Base-by-base conservation (phyloP, 1,140 invertebrate species). In the Drosophila azteca region DNA sequence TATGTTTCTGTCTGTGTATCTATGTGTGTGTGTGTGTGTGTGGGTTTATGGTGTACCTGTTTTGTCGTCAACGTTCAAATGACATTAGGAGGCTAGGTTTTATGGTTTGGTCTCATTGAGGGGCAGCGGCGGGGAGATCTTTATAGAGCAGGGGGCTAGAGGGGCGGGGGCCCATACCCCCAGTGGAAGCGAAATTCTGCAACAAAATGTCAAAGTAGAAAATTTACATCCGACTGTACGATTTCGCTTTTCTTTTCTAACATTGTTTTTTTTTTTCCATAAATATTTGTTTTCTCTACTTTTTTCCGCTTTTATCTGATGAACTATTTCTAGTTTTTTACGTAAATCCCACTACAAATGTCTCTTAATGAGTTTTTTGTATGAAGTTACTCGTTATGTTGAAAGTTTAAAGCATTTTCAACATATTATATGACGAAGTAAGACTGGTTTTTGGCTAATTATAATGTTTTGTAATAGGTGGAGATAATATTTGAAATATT, bases 1-100 rank as follows among this genome's bases (percentile, higher is more conserved):
- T 49, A 44, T 69, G 68, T 69, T 58, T 69, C 35, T 60, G 64
- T 76, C 76, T 64, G 64, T 76, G 72, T 39, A 39, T 77, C 57
- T 59, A 46, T 61, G 75, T 54, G 58, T 31, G 54, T 74, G 62
- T 39, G 49, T 31, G 22, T 49, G 50, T 69, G 68, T 69, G 57
- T 69, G 51, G 60, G 72, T 76, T 76, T 64, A 72, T 76, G 73
- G 35, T 39, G 35, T 39, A 39, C 35, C 35, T 39, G 35, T 39
- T 77, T 77, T 76, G 64, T 55, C 50, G 62, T 75, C 68, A 57
- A 71, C 66, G 83, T 82, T 87, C 88, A 39, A 88, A 88, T 79
- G 83, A 87, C 83, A 87, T 82, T 87, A 82, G 83, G 74, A 82
- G 83, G 74, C 77, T 79, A 79, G 76, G 83, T 87, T 85, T 85